Conservation (phyloP, 2,797 vertebrate genomes). For the Liasis olivaceus region DNA sequence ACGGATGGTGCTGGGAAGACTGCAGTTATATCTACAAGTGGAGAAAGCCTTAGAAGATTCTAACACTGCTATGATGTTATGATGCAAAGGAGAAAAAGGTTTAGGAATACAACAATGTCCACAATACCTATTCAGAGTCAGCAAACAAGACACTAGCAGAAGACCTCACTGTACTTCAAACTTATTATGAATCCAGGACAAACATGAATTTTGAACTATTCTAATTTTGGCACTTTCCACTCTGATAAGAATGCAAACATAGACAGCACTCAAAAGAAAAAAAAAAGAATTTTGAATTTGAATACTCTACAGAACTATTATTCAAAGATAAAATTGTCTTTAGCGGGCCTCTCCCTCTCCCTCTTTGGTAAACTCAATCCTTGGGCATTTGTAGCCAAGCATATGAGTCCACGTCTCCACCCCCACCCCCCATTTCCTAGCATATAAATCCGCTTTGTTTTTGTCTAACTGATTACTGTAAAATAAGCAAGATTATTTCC, state of each 20-base stretch:
- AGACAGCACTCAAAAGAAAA: background rate
- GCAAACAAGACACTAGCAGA: background rate
- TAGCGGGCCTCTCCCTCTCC: background rate
- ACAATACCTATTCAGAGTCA: background rate
- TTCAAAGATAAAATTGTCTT: background rate
- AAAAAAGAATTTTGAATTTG: background rate
- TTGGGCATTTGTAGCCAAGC: background rate
- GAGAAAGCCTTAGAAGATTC: background rate
- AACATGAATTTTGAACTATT: background rate
- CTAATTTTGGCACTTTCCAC: background rate
- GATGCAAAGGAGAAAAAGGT: background rate
- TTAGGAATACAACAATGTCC: background rate
- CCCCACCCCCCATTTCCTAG: background rate
- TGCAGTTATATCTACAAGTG: background rate
- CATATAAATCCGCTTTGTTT: background rate
- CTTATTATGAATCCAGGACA: background rate
- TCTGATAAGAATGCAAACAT: background rate
- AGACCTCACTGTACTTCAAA: background rate
- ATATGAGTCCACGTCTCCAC: background rate
- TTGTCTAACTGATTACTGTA: background rate
- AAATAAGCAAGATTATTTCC: background rate
- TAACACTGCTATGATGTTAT: background rate
- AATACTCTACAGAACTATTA: background rate
- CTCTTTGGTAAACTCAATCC: background rate
- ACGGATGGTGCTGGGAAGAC: background rate